Evolutionary conservation across 2,888 invertebrate species (phyloP).

Genomic region (Pherbina coryleti): DNA sequence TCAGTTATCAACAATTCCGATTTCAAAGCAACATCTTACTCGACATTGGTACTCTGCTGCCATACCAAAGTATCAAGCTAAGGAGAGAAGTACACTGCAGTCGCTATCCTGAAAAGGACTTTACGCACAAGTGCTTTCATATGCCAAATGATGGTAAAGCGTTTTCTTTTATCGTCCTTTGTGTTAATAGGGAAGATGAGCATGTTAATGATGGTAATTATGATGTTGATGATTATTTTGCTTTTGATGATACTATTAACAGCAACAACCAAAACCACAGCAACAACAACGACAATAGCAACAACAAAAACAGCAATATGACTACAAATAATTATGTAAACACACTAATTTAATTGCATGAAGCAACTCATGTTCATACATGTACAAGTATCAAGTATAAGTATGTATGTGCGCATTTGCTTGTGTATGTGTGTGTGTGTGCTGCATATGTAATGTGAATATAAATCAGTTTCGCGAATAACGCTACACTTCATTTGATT

Average conservation of each 20-base stretch:
- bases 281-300: slow-evolving; percentile 56
- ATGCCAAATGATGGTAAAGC: slow-evolving; percentile 14
- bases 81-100: no score
- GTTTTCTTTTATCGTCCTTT: background rate
- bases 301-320: slow-evolving; percentile 46
- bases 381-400: background rate
- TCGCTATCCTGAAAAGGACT: slow-evolving; percentile 14
- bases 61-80: no score
- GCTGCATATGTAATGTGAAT: background rate
- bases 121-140: slow-evolving; percentile 14
- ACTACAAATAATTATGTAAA: background rate
- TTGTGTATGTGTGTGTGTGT: background rate
- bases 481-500: background rate
- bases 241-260: slow-evolving; percentile 31
- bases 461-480: background rate
- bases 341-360: background rate
- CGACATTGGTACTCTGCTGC: no score
- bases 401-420: background rate
- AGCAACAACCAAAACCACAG: slow-evolving; percentile 53
- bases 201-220: slow-evolving; percentile 1
- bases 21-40: background rate
- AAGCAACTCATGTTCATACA: background rate
- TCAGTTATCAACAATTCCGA: slow-evolving; percentile 19
- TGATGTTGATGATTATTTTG: slow-evolving; percentile 10
- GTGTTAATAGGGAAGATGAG: background rate